Conservation (phyloP, 35 echinoderm and acorn worm genomes). For the Stichopus chloronotus region DNA sequence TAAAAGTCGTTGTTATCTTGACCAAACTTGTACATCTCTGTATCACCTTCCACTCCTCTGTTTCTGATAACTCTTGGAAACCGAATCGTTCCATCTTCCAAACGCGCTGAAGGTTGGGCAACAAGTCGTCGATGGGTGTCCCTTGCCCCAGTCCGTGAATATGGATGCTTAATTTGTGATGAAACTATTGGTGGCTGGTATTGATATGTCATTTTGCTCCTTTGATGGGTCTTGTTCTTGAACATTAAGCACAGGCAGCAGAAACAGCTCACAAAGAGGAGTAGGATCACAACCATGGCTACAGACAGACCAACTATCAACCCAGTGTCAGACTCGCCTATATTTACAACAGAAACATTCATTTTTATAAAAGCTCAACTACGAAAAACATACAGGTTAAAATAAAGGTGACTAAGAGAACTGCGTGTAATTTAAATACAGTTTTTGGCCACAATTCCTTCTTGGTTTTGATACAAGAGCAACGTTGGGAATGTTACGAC, state of each 20-base stretch:
- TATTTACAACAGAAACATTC: not conserved
- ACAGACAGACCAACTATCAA: not conserved
- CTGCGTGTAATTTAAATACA: not conserved
- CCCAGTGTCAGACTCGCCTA: not conserved
- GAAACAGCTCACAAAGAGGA: slow-evolving; percentile 28
- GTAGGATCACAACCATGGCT: not conserved
- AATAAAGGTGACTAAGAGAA: not conserved
- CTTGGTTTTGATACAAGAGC: not conserved
- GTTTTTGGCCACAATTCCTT: not conserved
- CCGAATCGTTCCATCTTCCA: not conserved
- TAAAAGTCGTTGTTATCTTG: not conserved
- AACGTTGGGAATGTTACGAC: not conserved
- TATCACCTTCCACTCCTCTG: not conserved
- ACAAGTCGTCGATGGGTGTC: not conserved
- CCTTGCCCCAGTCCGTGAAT: not conserved
- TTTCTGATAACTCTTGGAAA: slow-evolving; percentile 22
- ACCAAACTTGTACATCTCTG: not conserved
- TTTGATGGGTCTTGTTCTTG: not conserved
- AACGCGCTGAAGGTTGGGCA: not conserved
- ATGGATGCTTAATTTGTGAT: not conserved
- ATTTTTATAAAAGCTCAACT: not conserved
- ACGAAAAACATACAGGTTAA: too few species aligned
- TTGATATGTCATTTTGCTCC: slow-evolving; percentile 1
- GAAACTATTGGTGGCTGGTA: not conserved
- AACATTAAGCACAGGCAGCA: slow-evolving; percentile 17